Evolutionary conservation across 1,140 invertebrate species (phyloP).

Genomic region (Camponotus vicinus): DNA sequence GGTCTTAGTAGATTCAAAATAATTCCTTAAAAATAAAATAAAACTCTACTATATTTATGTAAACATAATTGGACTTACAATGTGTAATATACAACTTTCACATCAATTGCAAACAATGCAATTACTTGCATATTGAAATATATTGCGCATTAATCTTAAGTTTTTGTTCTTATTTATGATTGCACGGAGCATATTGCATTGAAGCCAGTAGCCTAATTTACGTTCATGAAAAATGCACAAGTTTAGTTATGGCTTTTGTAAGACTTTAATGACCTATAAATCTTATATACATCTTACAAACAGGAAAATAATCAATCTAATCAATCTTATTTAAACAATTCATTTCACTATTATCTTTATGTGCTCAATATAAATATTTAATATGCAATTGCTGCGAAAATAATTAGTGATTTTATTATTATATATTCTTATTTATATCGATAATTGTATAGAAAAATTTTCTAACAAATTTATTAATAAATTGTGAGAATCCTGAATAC

Average conservation of each 20-base stretch:
- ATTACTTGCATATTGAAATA: conserved; percentile 12
- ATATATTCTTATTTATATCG: background rate
- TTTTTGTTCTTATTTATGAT: background rate
- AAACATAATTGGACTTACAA: background rate
- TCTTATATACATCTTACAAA: background rate
- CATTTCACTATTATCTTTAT: background rate
- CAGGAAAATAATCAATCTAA: background rate
- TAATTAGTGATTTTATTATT: background rate
- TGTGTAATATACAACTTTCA: background rate
- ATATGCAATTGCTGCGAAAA: background rate
- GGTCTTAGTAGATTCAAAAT: background rate
- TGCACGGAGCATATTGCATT: background rate
- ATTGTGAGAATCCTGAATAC: background rate
- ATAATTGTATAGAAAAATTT: background rate
- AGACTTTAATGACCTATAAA: background rate
- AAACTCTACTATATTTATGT: background rate
- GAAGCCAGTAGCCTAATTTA: conserved; percentile 15
- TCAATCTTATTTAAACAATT: background rate
- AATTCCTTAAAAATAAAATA: background rate
- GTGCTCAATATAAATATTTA: background rate
- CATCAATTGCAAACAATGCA: background rate
- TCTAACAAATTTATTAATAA: too few relatives aligned
- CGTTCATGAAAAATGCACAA: conserved; percentile 14
- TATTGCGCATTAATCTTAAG: background rate
- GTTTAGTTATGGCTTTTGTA: background rate